These are phyloP conservation scores for Globodera rostochiensis DNA, from an alignment of 1,140 invertebrate species.

Conservation along the genomic window DNA sequence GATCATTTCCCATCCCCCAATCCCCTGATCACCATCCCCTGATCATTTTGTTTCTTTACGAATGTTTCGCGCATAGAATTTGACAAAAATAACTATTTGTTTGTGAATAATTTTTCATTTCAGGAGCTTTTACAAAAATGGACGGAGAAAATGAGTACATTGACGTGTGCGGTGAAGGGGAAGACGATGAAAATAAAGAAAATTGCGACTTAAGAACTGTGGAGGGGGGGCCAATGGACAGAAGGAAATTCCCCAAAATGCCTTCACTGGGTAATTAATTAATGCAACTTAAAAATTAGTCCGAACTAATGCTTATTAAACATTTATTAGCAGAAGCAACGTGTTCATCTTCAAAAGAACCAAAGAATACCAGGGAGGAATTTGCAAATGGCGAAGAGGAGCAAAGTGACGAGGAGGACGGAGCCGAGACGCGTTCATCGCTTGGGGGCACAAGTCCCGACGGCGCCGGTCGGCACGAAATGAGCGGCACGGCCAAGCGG, in stretches of 20 bases:
- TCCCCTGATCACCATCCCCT: neutral
- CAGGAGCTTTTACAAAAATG: neutral
- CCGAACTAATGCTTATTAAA: neutral
- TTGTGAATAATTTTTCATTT: neutral
- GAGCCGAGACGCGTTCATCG: neutral
- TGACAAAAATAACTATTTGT: constrained; percentile 4
- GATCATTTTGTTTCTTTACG: neutral
- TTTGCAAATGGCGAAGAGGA: constrained; percentile 7
- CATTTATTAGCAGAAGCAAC: neutral
- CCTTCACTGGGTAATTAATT: neutral
- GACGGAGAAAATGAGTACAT: constrained; percentile 19
- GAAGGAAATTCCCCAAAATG: neutral
- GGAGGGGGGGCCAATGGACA: neutral
- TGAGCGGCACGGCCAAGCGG: neutral
- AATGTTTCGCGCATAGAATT: constrained; percentile 9
- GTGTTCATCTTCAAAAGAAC: neutral
- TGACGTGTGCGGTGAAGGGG: constrained; percentile 20
- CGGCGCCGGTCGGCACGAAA: neutral
- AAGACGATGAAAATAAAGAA: constrained; percentile 24
- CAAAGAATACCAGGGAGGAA: neutral
- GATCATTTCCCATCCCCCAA: neutral
- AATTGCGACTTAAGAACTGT: constrained; percentile 14
- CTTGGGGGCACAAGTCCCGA: neutral
- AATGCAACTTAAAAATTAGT: neutral
- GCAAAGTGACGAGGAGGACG: neutral